phyloP scores from a whole-genome alignment of 2,888 invertebrate genomes.

The Rhyacophila evoluta region DNA sequence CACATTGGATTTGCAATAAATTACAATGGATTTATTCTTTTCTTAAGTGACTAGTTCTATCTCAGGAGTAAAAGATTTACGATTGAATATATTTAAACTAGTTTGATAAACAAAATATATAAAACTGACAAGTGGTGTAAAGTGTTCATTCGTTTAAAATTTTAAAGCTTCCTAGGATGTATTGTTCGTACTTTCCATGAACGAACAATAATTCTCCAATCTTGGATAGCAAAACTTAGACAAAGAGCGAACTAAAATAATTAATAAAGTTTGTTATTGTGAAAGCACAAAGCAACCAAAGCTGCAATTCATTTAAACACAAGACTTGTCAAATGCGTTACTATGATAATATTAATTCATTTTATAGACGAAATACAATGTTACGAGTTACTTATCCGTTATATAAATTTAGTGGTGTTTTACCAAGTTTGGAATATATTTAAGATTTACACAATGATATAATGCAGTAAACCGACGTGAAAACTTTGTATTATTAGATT shows the following conservation, averaged over 20 bases:
- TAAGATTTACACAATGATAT: too few relatives aligned
- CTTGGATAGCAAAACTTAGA: conserved; percentile 5
- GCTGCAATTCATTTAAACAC: neutral
- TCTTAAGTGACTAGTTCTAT: neutral
- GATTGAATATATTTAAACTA: neutral
- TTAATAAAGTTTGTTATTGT: neutral
- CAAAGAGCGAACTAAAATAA: conserved; percentile 17
- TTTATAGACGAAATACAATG: neutral
- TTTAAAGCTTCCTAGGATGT: neutral
- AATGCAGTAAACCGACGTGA: too few relatives aligned
- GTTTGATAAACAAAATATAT: neutral
- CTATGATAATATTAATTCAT: neutral
- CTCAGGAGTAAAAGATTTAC: neutral
- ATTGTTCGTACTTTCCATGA: neutral
- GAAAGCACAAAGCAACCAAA: neutral
- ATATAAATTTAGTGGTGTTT: too few relatives aligned
- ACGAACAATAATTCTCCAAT: conserved; percentile 19
- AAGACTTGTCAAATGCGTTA: neutral
- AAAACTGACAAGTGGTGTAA: neutral
- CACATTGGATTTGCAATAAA: neutral
- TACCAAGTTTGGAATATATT: too few relatives aligned
- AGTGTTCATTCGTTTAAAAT: neutral
- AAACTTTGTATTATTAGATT: too few relatives aligned
- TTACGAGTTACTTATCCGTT: neutral
- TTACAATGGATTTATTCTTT: neutral